Conservation (phyloP, 35 echinoderm and acorn worm genomes). For the Apostichopus japonicus region DNA sequence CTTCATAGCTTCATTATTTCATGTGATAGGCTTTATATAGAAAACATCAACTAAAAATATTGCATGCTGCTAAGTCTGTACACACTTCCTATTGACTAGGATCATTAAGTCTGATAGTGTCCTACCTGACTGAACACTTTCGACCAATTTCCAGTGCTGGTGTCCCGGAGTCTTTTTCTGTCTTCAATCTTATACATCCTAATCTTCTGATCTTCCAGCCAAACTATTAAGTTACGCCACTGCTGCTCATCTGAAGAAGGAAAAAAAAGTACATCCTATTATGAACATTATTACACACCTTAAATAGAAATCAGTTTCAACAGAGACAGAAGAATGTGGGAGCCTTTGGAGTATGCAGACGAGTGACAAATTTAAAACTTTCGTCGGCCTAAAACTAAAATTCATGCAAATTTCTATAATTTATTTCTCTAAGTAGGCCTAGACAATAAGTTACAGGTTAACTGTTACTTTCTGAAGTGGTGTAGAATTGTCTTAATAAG, state of each 20-base stretch:
- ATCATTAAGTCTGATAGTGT: neutral
- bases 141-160: constrained; percentile 68
- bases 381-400: neutral
- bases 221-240: constrained; percentile 90
- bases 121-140: constrained; percentile 77
- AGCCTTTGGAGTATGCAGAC: neutral
- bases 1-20: no score
- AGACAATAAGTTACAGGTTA: no score
- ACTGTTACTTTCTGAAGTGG: no score
- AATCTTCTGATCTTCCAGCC: constrained; percentile 97
- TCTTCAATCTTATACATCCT: constrained; percentile 95
- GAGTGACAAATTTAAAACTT: neutral
- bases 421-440: no score
- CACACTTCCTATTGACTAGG: no score
- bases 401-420: no score
- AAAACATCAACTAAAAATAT: no score
- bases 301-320: no score
- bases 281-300: neutral
- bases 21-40: no score
- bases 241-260: constrained; percentile 77
- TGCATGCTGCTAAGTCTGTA: no score
- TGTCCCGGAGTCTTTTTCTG: constrained; percentile 62
- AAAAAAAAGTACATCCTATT: neutral
- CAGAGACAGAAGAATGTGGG: no score
- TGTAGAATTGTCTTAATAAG: no score